Base-by-base conservation (phyloP, 1,140 invertebrate genomes). In the Musca domestica region DNA sequence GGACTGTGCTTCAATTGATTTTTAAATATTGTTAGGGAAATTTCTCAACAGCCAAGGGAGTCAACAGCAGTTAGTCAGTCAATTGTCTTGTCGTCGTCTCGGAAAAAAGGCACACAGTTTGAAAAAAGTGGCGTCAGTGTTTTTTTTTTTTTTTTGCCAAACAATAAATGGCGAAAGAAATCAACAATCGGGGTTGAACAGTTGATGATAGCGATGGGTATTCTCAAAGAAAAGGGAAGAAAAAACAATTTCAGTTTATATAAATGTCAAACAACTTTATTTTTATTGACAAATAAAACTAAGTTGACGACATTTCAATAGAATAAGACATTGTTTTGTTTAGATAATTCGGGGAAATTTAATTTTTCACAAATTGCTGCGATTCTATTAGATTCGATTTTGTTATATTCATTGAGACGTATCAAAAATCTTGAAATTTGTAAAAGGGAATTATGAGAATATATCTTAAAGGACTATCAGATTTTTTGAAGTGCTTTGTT, bases 261-360 rank as follows among this genome's bases (percentile, higher is more conserved):
- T 7, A 58, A 58, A 58, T 58, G 54, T 58, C 30, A n/a, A 58
- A 58, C 54, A 58, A 30, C 54, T 58, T 58, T 58, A 58, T 58
- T 58, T 58, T 58, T 58, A 58, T 58, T 58, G 54, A 30, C 54
- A 58, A 17, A 34, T 14, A 27, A 58, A 15, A 58, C 17, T n/a
- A n/a, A 30, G 15, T 30, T 3, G 3, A n/a, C 30, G 54, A 58
- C 54, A 58, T 58, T 30, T 58, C 54, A 58, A 58, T 58, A 17
- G 23, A 30, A 58, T 20, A 58, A 58, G 27, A 30, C 9, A 30
- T 30, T 30, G 27, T 30, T 30, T 30, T 30, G 27, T 30, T 30
- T 30, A 4, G 27, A 9, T 30, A 9, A 30, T 4, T 30, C 9
- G 9, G 27, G 27, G 27, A 30, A 30, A 9, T 4, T 30, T 4